Evolutionary conservation across 2,888 invertebrate genomes (phyloP).

Genomic region (Vandiemenella viatica): DNA sequence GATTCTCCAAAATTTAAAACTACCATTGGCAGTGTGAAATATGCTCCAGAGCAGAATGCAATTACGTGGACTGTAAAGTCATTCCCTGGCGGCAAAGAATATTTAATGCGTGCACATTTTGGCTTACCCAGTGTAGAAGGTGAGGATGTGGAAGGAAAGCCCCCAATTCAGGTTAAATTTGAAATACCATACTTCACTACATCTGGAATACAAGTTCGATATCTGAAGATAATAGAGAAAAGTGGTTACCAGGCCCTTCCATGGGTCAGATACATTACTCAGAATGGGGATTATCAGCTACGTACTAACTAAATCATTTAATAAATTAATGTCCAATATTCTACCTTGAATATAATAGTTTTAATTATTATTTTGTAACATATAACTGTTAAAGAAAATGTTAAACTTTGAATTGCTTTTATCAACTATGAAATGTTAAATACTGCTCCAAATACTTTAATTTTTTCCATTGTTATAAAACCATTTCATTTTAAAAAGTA

Average conservation of each 20-base stretch:
- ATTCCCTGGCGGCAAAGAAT: slow-evolving; percentile 96
- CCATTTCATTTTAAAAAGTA: too few species aligned
- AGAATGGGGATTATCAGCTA: slow-evolving; percentile 96
- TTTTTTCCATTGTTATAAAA: too few species aligned
- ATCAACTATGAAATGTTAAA: too few species aligned
- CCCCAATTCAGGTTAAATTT: slow-evolving; percentile 96
- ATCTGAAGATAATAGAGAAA: slow-evolving; percentile 96
- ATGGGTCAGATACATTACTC: slow-evolving; percentile 99
- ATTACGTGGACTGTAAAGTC: slow-evolving; percentile 97
- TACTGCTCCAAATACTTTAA: too few species aligned
- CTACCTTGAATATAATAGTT: too few species aligned
- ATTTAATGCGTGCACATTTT: slow-evolving; percentile 94
- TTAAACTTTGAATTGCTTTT: too few species aligned
- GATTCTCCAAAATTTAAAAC: slow-evolving; percentile 98
- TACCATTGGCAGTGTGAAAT: slow-evolving; percentile 91
- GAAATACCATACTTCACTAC: slow-evolving; percentile 99
- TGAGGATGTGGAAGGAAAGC: slow-evolving; percentile 88
- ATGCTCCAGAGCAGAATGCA: slow-evolving; percentile 91
- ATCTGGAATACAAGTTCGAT: slow-evolving; percentile 93
- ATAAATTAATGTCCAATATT: neutral
- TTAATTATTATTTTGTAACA: too few species aligned
- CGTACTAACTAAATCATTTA: slow-evolving; percentile 81
- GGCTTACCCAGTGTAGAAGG: slow-evolving; percentile 90
- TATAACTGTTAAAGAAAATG: too few species aligned
- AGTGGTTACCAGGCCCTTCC: slow-evolving; percentile 97